These are phyloP conservation scores for Apamea crenata DNA, from an alignment of 2,888 invertebrate genomes.

Conservation along the genomic window DNA sequence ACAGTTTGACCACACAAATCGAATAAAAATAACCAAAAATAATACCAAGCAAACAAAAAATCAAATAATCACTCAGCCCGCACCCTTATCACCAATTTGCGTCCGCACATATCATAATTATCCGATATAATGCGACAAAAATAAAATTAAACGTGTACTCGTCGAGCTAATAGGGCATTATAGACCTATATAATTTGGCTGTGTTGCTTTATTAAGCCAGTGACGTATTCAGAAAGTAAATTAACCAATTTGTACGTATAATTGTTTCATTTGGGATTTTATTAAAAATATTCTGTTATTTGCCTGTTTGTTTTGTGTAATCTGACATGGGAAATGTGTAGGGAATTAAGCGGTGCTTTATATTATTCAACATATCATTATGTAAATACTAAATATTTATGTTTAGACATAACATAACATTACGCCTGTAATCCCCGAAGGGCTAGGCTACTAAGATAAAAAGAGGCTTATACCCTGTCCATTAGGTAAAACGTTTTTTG, in stretches of 20 bases:
- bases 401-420: not conserved
- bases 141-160: slow-evolving; percentile 68
- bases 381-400: not conserved
- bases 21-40: not conserved
- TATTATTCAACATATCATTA: slow-evolving; percentile 6
- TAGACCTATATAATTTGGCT: slow-evolving; percentile 60
- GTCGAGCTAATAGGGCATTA: slow-evolving; percentile 58
- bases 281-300: slow-evolving; percentile 53
- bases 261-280: slow-evolving; percentile 62
- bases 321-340: slow-evolving; percentile 32
- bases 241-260: slow-evolving; percentile 64
- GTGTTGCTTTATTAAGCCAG: slow-evolving; percentile 55
- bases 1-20: not conserved
- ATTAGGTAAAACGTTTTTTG: no score
- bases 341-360: slow-evolving; percentile 50
- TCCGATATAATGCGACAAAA: slow-evolving; percentile 70
- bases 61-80: slow-evolving; percentile 39
- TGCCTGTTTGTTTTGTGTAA: slow-evolving; percentile 54
- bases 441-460: not conserved
- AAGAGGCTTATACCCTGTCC: not conserved
- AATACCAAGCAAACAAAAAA: not conserved
- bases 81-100: slow-evolving; percentile 64
- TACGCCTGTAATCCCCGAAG: not conserved
- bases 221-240: slow-evolving; percentile 64
- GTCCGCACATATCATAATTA: slow-evolving; percentile 72